phyloP scores from a whole-genome alignment of 2,113 vertebrate genomes.

The Spea bombifrons region DNA sequence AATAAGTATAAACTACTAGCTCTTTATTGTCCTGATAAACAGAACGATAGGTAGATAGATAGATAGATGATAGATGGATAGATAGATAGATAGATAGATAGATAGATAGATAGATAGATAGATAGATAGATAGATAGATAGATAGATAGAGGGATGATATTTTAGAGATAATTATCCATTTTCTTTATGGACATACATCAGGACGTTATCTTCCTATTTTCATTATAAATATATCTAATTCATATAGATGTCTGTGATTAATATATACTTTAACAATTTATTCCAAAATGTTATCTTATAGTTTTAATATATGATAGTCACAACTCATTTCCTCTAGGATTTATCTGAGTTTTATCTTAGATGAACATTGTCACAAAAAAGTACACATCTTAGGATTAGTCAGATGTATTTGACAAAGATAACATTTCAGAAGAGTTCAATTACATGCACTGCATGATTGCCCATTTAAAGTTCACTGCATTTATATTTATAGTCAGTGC shows the following conservation, averaged over 20 bases:
- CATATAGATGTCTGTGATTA: background rate
- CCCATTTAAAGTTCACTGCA: background rate
- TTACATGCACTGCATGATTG: background rate
- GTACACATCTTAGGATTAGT: background rate
- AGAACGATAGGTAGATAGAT: too few relatives aligned
- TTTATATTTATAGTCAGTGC: background rate
- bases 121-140: too few relatives aligned
- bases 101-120: too few relatives aligned
- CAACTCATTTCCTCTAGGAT: background rate
- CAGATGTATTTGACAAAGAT: constrained; percentile 6
- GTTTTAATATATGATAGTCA: constrained; percentile 2
- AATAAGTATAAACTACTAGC: background rate
- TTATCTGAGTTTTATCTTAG: constrained; percentile 6
- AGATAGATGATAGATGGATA: too few relatives aligned
- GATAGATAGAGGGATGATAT: too few relatives aligned
- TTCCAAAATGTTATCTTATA: background rate
- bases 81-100: too few relatives aligned
- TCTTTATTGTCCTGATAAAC: too few relatives aligned
- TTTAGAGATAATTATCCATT: too few relatives aligned
- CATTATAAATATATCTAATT: background rate
- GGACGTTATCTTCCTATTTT: background rate
- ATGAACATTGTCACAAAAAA: constrained; percentile 12
- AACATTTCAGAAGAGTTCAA: constrained; percentile 6
- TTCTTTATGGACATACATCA: too few relatives aligned
- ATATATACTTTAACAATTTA: background rate